Evolutionary conservation across 2,113 vertebrate genomes (phyloP), one percentile per base, ranked within the genome.

Genomic region (Larimichthys polyactis): DNA sequence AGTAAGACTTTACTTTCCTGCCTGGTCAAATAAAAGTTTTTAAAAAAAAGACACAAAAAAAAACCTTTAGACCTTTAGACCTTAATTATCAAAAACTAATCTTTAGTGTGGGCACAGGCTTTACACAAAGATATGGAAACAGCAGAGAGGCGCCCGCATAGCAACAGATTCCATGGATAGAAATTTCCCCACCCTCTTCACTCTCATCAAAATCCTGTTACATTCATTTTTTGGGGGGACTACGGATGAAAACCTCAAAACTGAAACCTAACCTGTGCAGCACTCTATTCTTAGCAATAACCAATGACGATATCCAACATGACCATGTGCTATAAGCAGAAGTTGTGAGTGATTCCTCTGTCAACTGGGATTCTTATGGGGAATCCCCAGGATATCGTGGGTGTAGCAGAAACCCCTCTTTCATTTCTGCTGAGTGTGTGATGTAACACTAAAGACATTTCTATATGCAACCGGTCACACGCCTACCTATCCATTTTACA

Each of bases 151-250:
- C 68, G 86, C 87, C 76, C 44, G 62, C 5, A 9, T 0, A 15
- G 60, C 2, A 9, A 78, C 48, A 66, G 32, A 87, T 88, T 89
- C 89, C 85, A 93, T 85, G 83, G 89, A 93, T 87, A 72, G 88
- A 91, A 93, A 84, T 91, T 91, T 85, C 87, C 88, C 86, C 90
- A 87, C 83, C 82, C 36, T 71, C 82, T 73, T 54, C 11, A 64
- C 3, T 29, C 51, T 58, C 16, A 70, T 84, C 67, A 87, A 71
- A 85, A 68, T 89, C 82, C 80, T 52, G 64, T 66, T 65, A 75
- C 29, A 36, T 66, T 82, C 0, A 20, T 17, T 44, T 15, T 17
- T 36, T 75, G 32, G 10, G 12, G 58, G 48, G 43, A 46, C 9
- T 72, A 75, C 75, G 63, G 17, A 58, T 46, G 14, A 78, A 46